phyloP scores from a whole-genome alignment of 2,113 vertebrate species.

The Kobus ellipsiprymnus region DNA sequence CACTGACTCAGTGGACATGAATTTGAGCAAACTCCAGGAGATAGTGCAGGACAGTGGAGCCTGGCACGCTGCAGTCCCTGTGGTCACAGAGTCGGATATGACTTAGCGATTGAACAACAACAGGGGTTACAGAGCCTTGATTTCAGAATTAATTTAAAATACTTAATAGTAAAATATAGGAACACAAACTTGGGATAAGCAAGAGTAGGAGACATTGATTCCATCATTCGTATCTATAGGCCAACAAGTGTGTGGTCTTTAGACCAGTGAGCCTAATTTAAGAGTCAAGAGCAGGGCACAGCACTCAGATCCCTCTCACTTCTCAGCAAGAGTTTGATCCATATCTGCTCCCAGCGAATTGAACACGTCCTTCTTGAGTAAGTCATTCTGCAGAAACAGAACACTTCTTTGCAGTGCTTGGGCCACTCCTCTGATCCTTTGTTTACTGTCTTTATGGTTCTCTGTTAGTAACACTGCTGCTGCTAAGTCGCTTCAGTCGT shows the following conservation, averaged over 20 bases:
- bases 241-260: background rate
- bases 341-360: background rate
- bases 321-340: background rate
- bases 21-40: background rate
- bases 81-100: background rate
- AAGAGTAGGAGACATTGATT: background rate
- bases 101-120: background rate
- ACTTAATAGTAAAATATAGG: background rate
- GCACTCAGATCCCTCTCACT: background rate
- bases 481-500: too few relatives aligned
- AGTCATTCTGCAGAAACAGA: background rate
- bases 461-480: background rate
- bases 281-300: background rate
- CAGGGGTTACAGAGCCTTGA: background rate
- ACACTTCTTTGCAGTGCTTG: background rate
- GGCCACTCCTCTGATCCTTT: background rate
- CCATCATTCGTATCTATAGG: background rate
- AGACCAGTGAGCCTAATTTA: background rate
- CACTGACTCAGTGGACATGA: background rate
- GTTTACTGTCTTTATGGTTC: background rate
- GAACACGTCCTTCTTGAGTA: background rate
- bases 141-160: background rate
- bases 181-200: background rate
- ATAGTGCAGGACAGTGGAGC: background rate
- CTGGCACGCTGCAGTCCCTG: background rate